Conservation (phyloP, 2,888 invertebrate genomes). For the Rhamnusium bicolor region DNA sequence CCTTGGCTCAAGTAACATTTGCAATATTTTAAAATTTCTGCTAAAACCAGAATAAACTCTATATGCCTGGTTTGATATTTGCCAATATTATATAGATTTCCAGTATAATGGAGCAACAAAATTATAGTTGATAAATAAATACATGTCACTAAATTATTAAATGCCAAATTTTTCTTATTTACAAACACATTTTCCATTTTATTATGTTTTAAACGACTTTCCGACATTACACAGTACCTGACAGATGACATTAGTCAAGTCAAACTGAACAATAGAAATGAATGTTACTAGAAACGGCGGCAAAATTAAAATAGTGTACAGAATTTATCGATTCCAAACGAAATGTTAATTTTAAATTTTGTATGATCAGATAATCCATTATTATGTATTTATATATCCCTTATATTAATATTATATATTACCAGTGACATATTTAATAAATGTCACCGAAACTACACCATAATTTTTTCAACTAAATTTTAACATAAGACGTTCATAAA, state of each 20-base stretch:
- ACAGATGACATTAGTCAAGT: no score
- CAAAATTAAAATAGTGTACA: neutral
- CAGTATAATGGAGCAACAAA: constrained; percentile 74
- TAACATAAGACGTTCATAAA: no score
- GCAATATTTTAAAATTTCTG: constrained; percentile 74
- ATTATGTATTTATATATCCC: no score
- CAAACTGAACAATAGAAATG: neutral
- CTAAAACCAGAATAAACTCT: constrained; percentile 66
- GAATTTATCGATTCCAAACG: no score
- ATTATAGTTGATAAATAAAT: constrained; percentile 77
- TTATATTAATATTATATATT: no score
- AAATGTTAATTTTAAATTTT: no score
- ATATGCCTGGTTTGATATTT: constrained; percentile 69
- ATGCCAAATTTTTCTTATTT: constrained; percentile 45
- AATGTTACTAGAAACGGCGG: neutral
- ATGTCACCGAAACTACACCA: no score
- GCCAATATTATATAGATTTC: constrained; percentile 76
- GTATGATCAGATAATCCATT: no score
- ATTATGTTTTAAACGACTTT: neutral
- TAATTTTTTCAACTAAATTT: no score
- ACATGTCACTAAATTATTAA: constrained; percentile 72
- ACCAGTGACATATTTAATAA: no score
- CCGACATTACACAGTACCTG: neutral
- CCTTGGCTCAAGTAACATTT: constrained; percentile 53
- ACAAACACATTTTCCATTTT: constrained; percentile 34